A percentile compares a stretch with the other conserved stretches of the same genome.
These are phyloP conservation scores for Chrysolina haemoptera DNA, from an alignment of 2,888 invertebrate species.

Conservation along the genomic window DNA sequence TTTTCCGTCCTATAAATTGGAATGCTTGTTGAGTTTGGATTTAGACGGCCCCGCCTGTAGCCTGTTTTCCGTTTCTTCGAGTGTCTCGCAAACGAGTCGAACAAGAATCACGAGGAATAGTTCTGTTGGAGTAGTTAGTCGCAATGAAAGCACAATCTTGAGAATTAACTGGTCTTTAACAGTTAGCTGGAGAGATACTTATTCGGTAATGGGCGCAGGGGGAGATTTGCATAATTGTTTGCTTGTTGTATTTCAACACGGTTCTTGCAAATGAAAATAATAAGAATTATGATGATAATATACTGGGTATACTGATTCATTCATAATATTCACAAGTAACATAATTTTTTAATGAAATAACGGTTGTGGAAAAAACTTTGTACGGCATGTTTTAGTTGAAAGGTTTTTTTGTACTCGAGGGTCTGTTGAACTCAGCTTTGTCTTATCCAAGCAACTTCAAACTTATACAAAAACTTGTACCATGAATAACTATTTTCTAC, in stretches of 20 bases:
- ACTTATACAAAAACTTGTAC: no score
- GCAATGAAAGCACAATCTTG: not conserved
- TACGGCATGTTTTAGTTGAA: no score
- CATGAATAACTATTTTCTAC: no score
- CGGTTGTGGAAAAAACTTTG: no score
- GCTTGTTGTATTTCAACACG: not conserved
- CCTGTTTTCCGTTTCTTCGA: conserved; percentile 39
- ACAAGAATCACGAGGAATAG: not conserved
- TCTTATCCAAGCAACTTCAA: no score
- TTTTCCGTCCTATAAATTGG: conserved; percentile 35
- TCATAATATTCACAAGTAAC: no score
- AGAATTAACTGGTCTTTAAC: conserved; percentile 8
- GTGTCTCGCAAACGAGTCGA: not conserved
- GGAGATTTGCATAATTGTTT: conserved; percentile 7
- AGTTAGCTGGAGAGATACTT: conserved; percentile 2
- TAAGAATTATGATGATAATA: not conserved
- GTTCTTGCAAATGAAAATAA: not conserved
- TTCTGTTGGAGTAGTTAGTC: not conserved
- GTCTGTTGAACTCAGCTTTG: no score
- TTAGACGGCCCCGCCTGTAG: conserved; percentile 42
- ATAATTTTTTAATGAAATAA: no score
- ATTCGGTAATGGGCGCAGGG: not conserved
- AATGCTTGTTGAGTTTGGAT: conserved; percentile 41
- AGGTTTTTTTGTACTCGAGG: no score
- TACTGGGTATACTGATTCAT: no score